Base-by-base conservation (phyloP, 2,888 invertebrate genomes). In the Prosopocoilus inquinatus region DNA sequence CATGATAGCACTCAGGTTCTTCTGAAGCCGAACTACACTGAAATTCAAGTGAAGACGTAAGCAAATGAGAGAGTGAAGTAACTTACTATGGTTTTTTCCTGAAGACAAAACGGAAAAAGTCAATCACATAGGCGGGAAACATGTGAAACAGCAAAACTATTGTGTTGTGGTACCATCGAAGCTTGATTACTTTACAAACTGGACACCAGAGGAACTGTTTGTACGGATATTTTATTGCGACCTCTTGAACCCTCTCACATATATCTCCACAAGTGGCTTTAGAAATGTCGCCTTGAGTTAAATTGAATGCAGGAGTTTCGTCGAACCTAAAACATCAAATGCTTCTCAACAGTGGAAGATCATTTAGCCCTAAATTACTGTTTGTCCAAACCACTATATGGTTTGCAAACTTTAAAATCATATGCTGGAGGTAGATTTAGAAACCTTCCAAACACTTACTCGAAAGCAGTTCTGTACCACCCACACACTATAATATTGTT, bases 241-340 rank as follows among this genome's bases (percentile, higher is more conserved):
- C 77, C 33, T 75, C 55, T 61, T 79, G 80, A 69, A 89, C 87
- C 57, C 82, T 80, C 49, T 85, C 83, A 53, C 93, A 79, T 43
- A 91, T 86, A 50, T 87, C 82, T 1, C 88, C 89, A 96, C 96
- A 96, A 0, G 88, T 87, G 48, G 94, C 15, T 11, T 39, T 34
- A 48, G 43, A 15, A 34, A 11, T 13, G 33, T 46, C 9, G 28
- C 41, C 33, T 33, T 46, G 33, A 9, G 53, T 56, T 7, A 41
- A 7, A 38, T 51, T 56, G 36, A 51, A 51, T 9, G 52, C 39
- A 13, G 47, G 56, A 5, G 51, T 47, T 51, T 47, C 50, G 13
- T n/a, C 2, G 35, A 32, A 43, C 11, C 41, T 48, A 12, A 33
- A 48, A 48, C 13, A 8, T 15, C 2, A 41, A 13, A 2, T 15